These are phyloP conservation scores for Nephrotoma appendiculata DNA, from an alignment of 2,888 invertebrate species.

Conservation along the genomic window DNA sequence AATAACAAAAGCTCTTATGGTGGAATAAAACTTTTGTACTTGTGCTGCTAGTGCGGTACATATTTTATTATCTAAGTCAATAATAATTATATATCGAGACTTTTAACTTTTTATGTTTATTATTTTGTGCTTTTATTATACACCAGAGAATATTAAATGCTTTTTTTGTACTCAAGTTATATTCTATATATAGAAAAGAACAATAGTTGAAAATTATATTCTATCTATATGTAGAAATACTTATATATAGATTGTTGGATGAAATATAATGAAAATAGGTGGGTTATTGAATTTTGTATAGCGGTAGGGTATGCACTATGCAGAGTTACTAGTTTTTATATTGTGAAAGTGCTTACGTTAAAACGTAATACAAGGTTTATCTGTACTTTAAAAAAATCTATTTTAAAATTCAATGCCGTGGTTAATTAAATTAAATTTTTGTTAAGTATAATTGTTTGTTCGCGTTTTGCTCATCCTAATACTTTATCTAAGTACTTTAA, in stretches of 20 bases:
- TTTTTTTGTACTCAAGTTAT: background rate
- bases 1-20: background rate
- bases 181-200: background rate
- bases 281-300: background rate
- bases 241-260: background rate
- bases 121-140: background rate
- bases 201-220: background rate
- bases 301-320: no score
- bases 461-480: background rate
- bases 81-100: background rate
- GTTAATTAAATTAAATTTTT: no score
- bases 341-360: no score
- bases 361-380: no score
- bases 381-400: no score
- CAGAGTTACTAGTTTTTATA: no score
- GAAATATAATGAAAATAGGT: background rate
- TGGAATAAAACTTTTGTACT: background rate
- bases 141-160: background rate
- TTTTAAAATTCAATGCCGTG: no score
- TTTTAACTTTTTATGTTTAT: background rate
- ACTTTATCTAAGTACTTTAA: background rate
- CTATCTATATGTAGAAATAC: background rate
- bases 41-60: background rate
- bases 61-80: background rate
- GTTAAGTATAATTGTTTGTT: background rate